A percentile compares a stretch with the other conserved stretches of the same genome.
Conservation (phyloP, 2,888 invertebrate species). For the Monoplex corrugatus region DNA sequence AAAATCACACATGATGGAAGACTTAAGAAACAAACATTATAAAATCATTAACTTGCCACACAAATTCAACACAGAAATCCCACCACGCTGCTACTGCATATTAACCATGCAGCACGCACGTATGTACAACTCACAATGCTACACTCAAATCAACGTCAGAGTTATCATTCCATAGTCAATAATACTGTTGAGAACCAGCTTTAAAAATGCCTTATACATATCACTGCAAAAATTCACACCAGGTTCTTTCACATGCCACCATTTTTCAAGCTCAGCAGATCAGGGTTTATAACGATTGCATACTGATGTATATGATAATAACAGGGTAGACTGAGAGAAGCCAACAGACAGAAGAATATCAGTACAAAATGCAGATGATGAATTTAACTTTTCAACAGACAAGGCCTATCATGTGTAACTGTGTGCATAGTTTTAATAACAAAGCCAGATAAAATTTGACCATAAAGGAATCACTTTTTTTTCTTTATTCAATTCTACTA, state of each 20-base stretch:
- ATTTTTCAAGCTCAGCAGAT: not conserved
- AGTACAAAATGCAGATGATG: not conserved
- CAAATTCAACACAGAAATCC: not conserved
- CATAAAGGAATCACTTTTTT: not conserved
- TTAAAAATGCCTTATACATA: not conserved
- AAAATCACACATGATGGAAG: not conserved
- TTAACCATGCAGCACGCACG: no score
- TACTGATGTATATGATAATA: not conserved
- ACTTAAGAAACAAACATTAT: not conserved
- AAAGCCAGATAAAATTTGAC: not conserved
- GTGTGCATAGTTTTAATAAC: slow-evolving; percentile 16
- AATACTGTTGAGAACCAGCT: not conserved
- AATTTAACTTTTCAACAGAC: not conserved
- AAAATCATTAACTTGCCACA: not conserved
- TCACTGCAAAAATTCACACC: not conserved
- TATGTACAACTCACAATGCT: no score
- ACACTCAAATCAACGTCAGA: not conserved
- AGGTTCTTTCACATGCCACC: not conserved
- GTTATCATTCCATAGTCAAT: not conserved
- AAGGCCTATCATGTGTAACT: not conserved
- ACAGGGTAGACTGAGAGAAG: not conserved
- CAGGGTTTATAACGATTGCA: not conserved
- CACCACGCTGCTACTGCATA: no score
- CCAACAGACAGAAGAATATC: no score
- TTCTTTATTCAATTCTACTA: no score